Evolutionary conservation across 1,140 invertebrate genomes (phyloP).

Genomic region (Zaprionus africanus): DNA sequence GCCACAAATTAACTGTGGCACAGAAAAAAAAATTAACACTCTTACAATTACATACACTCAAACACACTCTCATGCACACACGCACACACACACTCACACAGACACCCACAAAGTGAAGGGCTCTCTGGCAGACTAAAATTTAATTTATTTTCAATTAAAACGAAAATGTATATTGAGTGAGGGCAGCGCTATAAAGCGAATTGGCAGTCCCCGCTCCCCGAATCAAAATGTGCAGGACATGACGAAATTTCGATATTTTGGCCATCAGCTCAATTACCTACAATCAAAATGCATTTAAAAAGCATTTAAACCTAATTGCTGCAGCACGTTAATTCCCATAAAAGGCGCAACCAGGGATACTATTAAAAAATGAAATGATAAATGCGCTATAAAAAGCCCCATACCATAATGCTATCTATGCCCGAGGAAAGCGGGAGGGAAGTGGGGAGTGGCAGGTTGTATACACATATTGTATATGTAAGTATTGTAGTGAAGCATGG

Average conservation of each 20-base stretch:
- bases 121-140: conserved; percentile 50
- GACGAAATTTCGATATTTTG: conserved; percentile 55
- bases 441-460: not conserved
- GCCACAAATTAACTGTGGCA: conserved; percentile 71
- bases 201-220: conserved; percentile 31
- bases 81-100: not conserved
- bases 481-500: not conserved
- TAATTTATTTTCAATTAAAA: conserved; percentile 74
- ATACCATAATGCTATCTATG: not conserved
- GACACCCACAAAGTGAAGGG: not conserved
- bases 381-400: not conserved
- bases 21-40: conserved; percentile 6
- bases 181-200: conserved; percentile 43
- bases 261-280: conserved; percentile 64
- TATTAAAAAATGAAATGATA: conserved; percentile 12
- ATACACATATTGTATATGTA: not conserved
- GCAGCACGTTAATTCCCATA: conserved; percentile 16
- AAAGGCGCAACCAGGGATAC: conserved; percentile 1
- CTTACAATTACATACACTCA: conserved; percentile 1
- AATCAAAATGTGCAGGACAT: conserved; percentile 24
- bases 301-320: conserved; percentile 74
- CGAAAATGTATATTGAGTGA: conserved; percentile 17
- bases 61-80: not conserved
- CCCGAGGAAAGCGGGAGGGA: not conserved
- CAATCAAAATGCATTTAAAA: conserved; percentile 81